Base-by-base conservation (phyloP, 30 jellyfish, hydroid and myxozoan species). In the Catostylus mosaicus region DNA sequence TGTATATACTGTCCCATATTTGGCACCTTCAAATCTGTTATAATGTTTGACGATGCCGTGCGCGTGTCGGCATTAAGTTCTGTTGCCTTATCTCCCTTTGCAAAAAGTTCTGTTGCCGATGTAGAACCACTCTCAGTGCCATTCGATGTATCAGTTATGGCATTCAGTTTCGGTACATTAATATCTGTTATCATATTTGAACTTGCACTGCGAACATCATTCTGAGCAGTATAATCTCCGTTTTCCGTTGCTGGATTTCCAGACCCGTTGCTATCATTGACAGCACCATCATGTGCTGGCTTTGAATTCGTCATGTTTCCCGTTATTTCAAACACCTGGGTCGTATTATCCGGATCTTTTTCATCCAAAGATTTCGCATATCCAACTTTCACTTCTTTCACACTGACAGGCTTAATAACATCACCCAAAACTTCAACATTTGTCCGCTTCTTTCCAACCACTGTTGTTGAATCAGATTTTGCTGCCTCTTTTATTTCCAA, bases 161-260 rank as follows among this genome's bases (percentile, higher is more conserved):
- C 65, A n/a, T 82, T 82, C 84, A 81, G 32, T 23, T 67, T 56
- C 30, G 84, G 91, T 6, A 81, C 84, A 32, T 68, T 47, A 4
- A 81, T 33, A 48, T 68, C 91, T 3, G 91, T 81, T 10, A 81
- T 47, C 57, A 81, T 66, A 81, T 81, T 81, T 11, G 91, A 45
- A 68, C 62, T 81, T 33, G 79, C 88, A 60, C 79, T 61, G 20
- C 78, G 69, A 27, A 69, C 69, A 22, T 38, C 63, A 43, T 36
- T 34, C 36, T 34, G 10, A 3, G 22, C n/a, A 6, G 82, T 27
- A 3, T n/a, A 19, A 37, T 22, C 23, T 22, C 29, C 82, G 29
- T 37, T 8, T 36, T 36, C 61, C 24, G 18, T 14, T 31, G 23
- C 69, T 5, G 30, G 7, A 20, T 20, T 22, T 7, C 33, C 69